Evolutionary conservation across 2,888 invertebrate genomes (phyloP).

Genomic region (Muschampia plurimacula): DNA sequence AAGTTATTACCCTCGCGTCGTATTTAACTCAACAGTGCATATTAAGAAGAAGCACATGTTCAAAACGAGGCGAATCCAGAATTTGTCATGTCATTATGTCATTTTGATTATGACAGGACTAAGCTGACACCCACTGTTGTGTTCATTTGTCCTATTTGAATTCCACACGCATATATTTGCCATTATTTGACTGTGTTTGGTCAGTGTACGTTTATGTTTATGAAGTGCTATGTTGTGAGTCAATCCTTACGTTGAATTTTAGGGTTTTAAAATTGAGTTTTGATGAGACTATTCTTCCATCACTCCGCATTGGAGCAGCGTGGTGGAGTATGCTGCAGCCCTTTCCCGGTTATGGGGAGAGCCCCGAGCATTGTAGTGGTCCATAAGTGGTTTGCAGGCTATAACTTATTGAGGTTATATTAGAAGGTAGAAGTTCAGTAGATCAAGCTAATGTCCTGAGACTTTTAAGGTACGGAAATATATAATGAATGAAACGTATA

Average conservation of each 20-base stretch:
- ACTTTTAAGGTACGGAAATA: too few relatives aligned
- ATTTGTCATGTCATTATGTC: conserved; percentile 31
- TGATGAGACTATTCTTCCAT: neutral
- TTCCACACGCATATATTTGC: conserved; percentile 21
- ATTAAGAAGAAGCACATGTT: conserved; percentile 20
- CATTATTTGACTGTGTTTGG: conserved; percentile 27
- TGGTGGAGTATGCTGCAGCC: too few relatives aligned
- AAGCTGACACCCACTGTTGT: conserved; percentile 17
- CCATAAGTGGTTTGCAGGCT: too few relatives aligned
- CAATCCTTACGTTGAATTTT: neutral
- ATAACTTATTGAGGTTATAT: too few relatives aligned
- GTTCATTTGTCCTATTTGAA: conserved; percentile 24
- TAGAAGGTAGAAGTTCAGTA: too few relatives aligned
- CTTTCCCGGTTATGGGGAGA: too few relatives aligned
- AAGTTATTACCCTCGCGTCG: conserved; percentile 4
- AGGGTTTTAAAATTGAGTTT: neutral
- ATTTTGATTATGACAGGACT: conserved; percentile 29
- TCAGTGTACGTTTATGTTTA: conserved; percentile 24
- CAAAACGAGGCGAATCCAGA: conserved; percentile 25
- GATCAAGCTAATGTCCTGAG: too few relatives aligned
- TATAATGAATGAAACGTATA: too few relatives aligned
- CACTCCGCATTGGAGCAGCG: too few relatives aligned
- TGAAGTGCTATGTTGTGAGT: conserved; percentile 14
- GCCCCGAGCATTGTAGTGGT: too few relatives aligned
- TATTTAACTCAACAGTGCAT: conserved; percentile 10